Conservation (phyloP, 35 echinoderm and acorn worm species). For the Diadema setosum region DNA sequence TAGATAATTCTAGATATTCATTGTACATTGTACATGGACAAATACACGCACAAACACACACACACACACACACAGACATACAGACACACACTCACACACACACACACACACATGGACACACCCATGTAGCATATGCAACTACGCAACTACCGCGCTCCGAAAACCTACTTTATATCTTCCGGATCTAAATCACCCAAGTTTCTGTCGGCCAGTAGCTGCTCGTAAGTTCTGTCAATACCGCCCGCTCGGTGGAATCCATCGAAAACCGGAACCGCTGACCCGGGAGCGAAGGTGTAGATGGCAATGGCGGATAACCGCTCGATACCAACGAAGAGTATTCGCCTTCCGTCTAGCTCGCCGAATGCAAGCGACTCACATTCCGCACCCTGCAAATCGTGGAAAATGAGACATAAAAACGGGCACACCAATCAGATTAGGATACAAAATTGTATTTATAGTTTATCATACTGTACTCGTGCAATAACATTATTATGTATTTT, state of each 20-base stretch:
- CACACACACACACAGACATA: not conserved
- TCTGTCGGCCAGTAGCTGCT: slow-evolving; percentile 26
- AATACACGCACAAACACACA: not conserved
- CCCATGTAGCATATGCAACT: not conserved
- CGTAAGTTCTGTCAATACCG: slow-evolving; percentile 38
- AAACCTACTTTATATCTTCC: slow-evolving; percentile 81
- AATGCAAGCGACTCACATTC: slow-evolving; percentile 62
- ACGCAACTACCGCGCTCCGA: not conserved
- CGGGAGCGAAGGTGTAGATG: slow-evolving; percentile 51
- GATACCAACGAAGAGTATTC: slow-evolving; percentile 59
- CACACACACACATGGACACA: not conserved
- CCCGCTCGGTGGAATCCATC: slow-evolving; percentile 70
- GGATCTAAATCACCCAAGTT: slow-evolving; percentile 72
- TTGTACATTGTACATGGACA: no score
- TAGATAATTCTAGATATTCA: no score
- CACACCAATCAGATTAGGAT: no score
- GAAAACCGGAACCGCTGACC: slow-evolving; percentile 23
- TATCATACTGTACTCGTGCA: no score
- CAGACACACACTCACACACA: not conserved
- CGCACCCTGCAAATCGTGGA: slow-evolving; percentile 62
- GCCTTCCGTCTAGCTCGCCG: slow-evolving; percentile 51
- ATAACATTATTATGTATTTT: no score
- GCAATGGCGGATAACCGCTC: slow-evolving; percentile 62
- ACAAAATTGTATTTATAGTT: no score
- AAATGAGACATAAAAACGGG: no score